Evolutionary conservation across 92 coral and sea anemone species (phyloP).

Genomic region (Bergia sp.): DNA sequence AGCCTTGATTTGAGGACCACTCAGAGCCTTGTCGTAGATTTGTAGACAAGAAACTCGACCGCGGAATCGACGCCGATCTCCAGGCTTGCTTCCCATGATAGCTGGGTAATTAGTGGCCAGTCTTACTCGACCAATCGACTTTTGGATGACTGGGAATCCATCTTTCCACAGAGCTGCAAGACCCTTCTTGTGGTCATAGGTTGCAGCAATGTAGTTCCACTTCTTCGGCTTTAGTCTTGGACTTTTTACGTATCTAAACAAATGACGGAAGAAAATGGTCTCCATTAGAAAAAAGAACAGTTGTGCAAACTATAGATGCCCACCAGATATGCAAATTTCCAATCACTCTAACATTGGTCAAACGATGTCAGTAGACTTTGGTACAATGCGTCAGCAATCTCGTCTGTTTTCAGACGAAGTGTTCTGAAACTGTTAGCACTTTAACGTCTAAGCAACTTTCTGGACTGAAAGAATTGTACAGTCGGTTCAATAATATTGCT

Average conservation of each 20-base stretch:
- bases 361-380: not conserved
- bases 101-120: slow-evolving; percentile 79
- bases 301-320: not conserved
- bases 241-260: slow-evolving; percentile 39
- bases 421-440: not conserved
- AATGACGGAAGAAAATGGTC: not conserved
- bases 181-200: slow-evolving; percentile 61
- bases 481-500: not conserved
- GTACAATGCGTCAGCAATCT: not conserved
- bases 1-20: slow-evolving; percentile 71
- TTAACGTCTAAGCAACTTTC: not conserved
- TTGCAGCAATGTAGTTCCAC: slow-evolving; percentile 73
- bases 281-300: not conserved
- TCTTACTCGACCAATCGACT: slow-evolving; percentile 62
- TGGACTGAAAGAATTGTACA: not conserved
- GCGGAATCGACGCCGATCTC: slow-evolving; percentile 68
- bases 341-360: not conserved
- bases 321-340: not conserved
- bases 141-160: slow-evolving; percentile 71
- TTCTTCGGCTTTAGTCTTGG: slow-evolving; percentile 55
- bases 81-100: slow-evolving; percentile 76
- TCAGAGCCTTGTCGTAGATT: slow-evolving; percentile 69
- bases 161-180: slow-evolving; percentile 65
- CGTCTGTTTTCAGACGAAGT: not conserved
- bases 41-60: slow-evolving; percentile 77